Evolutionary conservation across 1,140 invertebrate genomes (phyloP).

Genomic region (Drosophila nebulosa): DNA sequence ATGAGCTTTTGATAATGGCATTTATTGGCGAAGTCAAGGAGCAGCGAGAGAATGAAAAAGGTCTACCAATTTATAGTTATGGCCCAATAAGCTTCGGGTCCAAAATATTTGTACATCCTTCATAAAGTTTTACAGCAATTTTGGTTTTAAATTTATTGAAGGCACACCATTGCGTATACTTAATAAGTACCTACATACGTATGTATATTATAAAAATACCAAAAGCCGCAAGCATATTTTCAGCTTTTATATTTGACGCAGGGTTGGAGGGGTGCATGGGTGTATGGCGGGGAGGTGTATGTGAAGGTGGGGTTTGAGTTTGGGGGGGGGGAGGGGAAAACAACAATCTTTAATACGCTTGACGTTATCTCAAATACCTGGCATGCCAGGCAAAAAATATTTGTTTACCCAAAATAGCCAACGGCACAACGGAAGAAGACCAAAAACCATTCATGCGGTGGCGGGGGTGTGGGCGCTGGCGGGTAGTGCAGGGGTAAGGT

Average conservation of each 20-base stretch:
- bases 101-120: neutral
- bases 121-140: neutral
- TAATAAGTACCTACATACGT: neutral
- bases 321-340: neutral
- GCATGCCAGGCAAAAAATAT: constrained; percentile 14
- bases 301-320: too few species aligned
- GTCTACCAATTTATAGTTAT: constrained; percentile 12
- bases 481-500: constrained; percentile 18
- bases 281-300: too few species aligned
- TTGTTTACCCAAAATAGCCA: constrained; percentile 39
- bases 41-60: neutral
- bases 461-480: too few species aligned
- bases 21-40: neutral
- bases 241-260: neutral
- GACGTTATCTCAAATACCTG: neutral
- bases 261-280: too few species aligned
- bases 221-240: neutral
- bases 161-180: neutral
- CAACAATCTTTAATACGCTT: neutral
- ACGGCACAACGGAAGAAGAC: neutral
- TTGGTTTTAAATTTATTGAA: constrained; percentile 3
- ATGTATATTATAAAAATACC: constrained; percentile 5
- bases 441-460: too few species aligned
- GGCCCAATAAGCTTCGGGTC: neutral
- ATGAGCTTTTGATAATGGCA: constrained; percentile 39